Base-by-base conservation (phyloP, 2,888 invertebrate genomes). In the Machimus rusticus region DNA sequence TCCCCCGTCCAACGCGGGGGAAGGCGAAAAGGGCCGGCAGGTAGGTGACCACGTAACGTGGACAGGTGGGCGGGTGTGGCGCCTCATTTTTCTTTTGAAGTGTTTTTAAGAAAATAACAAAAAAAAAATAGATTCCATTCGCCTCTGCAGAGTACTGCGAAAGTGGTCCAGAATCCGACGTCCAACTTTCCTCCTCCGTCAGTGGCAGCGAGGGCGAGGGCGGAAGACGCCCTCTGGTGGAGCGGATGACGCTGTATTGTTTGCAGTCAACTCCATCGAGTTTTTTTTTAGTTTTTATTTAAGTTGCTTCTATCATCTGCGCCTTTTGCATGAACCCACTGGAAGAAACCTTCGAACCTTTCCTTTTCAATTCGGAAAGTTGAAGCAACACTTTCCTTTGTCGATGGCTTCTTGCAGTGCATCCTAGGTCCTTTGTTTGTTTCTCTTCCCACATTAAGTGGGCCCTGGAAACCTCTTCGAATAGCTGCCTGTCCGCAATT, bases 401-500 rank as follows among this genome's bases (percentile, higher is more conserved):
- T 23, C 1, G 12, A 66, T 16, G n/a, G 51, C 16, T 8, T 16
- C 74, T 74, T 74, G 46, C 31, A 5, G 28, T 85, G 28, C 43
- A 74, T n/a, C n/a, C n/a, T 12, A 1, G n/a, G 16, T 8, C 31
- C 46, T 46, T 85, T 85, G 43, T 85, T 85, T 74, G 74, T 31
- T 74, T 74, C 74, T 23, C 74, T 74, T 74, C 16, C 43, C 28
- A 74, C 28, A 74, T 43, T 46, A 74, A 23, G 46, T 85, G 85
- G 46, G 31, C 85, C 74, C 74, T 74, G 31, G 14, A 74, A 85
- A 66, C 39, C 66, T 66, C 23, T n/a, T 12, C 5, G 19, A 84
- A 66, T 66, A 66, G 66, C 23, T 84, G 81, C 34, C 37, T 74
- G 46, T 74, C 85, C 85, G 8, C 74, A 74, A 85, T 85, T 74